phyloP scores from a whole-genome alignment of 1,140 invertebrate species.

The Heliothis subflexa region DNA sequence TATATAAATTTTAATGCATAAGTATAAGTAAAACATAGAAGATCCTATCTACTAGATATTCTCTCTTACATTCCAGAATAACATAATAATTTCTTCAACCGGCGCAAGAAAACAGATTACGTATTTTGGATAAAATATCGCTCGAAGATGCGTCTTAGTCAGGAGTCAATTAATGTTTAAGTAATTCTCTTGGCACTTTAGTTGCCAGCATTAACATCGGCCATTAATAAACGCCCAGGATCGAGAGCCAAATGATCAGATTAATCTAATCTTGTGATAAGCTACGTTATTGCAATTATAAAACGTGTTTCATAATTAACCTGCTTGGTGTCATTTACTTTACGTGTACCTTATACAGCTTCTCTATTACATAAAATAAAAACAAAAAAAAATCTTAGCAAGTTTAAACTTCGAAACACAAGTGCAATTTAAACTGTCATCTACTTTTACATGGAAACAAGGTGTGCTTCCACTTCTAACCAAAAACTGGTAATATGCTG shows the following conservation, averaged over 20 bases:
- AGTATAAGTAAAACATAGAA: too few relatives aligned
- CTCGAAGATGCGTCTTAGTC: background rate
- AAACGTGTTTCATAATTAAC: slow-evolving; percentile 46
- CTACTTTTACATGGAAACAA: background rate
- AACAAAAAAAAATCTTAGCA: too few relatives aligned
- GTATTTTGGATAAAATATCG: slow-evolving; percentile 3
- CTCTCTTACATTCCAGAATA: background rate
- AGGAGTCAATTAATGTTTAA: background rate
- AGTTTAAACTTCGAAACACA: too few relatives aligned
- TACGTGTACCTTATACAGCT: background rate
- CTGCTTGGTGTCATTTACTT: slow-evolving; percentile 20
- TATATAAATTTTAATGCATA: too few relatives aligned
- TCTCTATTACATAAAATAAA: background rate
- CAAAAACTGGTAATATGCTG: background rate
- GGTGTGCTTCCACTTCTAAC: background rate
- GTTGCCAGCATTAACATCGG: slow-evolving; percentile 16
- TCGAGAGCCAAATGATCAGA: slow-evolving; percentile 20
- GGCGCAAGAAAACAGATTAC: background rate
- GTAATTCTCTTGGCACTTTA: slow-evolving; percentile 20
- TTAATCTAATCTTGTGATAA: slow-evolving; percentile 50
- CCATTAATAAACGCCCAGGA: slow-evolving; percentile 21
- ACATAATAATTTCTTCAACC: background rate
- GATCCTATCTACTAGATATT: background rate
- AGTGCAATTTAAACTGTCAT: background rate
- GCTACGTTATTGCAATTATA: slow-evolving; percentile 43